Evolutionary conservation across 2,888 invertebrate species (phyloP).

Genomic region (Tipula confusa): DNA sequence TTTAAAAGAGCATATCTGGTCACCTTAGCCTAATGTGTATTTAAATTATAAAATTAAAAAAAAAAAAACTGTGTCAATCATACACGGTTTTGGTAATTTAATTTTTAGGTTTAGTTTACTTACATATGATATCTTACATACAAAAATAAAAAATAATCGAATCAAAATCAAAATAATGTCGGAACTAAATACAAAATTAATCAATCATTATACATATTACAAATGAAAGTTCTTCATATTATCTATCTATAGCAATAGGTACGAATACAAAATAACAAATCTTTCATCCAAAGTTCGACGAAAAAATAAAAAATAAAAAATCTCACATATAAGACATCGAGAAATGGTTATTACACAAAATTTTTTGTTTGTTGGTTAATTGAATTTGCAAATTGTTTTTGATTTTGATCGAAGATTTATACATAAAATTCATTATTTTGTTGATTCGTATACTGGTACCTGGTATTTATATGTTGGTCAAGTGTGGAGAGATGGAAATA

Average conservation of each 20-base stretch:
- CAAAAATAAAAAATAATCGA: slow-evolving; percentile 6
- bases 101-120: neutral
- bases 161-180: neutral
- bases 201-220: neutral
- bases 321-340: neutral
- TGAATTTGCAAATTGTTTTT: neutral
- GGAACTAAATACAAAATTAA: slow-evolving; percentile 12
- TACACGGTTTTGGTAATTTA: slow-evolving; percentile 3
- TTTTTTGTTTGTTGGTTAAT: neutral
- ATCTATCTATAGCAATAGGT: neutral
- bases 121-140: slow-evolving; percentile 13
- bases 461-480: neutral
- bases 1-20: too few relatives aligned
- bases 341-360: neutral
- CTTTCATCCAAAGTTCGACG: neutral
- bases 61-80: slow-evolving; percentile 14
- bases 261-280: slow-evolving; percentile 4
- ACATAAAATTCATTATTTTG: neutral
- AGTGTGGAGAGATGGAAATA: neutral
- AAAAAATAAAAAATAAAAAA: neutral
- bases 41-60: neutral
- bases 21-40: slow-evolving; percentile 25
- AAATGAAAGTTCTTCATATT: neutral
- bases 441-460: neutral
- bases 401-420: neutral